Conservation (phyloP, 2,797 vertebrate species). For the Alfaro cultratus region DNA sequence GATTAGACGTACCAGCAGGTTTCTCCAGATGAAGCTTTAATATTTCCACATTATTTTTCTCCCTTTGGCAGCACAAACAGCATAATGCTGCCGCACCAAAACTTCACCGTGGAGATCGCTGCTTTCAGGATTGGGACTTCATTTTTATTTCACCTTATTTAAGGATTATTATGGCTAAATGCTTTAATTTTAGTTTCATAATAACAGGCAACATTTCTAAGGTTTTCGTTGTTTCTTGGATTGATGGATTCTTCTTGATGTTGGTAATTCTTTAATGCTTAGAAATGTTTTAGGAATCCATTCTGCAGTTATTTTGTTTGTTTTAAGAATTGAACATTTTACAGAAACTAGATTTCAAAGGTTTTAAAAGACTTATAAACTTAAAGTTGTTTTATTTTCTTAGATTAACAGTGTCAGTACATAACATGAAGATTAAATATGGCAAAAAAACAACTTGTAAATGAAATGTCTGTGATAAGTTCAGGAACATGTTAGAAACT, state of each 20-base stretch:
- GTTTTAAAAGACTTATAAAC: background rate
- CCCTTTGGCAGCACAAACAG: background rate
- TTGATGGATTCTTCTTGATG: background rate
- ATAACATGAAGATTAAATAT: background rate
- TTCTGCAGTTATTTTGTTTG: background rate
- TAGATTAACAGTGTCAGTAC: background rate
- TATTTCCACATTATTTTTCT: background rate
- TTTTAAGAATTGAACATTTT: background rate
- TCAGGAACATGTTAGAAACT: too few relatives aligned
- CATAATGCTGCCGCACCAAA: background rate
- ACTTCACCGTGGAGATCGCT: background rate
- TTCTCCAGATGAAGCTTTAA: background rate
- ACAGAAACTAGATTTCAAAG: background rate
- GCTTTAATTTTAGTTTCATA: background rate
- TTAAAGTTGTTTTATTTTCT: background rate
- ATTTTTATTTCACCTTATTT: background rate
- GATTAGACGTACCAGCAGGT: background rate
- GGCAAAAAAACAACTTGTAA: too few relatives aligned
- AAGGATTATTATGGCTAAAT: background rate
- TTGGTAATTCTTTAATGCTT: background rate
- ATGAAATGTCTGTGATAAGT: too few relatives aligned
- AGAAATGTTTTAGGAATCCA: too few relatives aligned
- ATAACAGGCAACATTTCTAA: background rate
- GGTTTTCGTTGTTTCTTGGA: background rate
- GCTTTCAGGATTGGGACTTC: background rate